Evolutionary conservation across 2,113 vertebrate species (phyloP).

Genomic region (Colossoma macropomum): DNA sequence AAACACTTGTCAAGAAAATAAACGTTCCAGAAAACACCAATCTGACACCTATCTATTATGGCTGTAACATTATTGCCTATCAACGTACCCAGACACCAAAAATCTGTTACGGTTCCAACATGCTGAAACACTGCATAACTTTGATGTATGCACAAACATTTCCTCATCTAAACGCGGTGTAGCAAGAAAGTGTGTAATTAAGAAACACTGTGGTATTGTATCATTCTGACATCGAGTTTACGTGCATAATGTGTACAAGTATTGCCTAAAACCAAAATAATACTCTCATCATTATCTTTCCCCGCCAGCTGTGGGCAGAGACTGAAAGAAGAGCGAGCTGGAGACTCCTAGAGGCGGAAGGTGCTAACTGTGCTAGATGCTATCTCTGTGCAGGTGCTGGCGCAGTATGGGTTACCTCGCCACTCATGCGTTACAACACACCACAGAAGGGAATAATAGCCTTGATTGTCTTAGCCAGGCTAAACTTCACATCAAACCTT

Average conservation of each 20-base stretch:
- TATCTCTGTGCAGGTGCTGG: constrained; percentile 46
- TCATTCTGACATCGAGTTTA: not conserved
- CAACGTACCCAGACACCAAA: not conserved
- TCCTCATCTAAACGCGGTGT: not conserved
- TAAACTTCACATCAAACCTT: constrained; percentile 37
- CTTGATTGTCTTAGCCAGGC: constrained; percentile 36
- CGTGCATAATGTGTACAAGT: not conserved
- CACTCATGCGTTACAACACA: constrained; percentile 25
- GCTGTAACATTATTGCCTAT: not conserved
- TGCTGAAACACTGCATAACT: not conserved
- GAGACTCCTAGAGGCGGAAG: not conserved
- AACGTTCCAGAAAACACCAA: not conserved
- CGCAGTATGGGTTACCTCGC: constrained; percentile 22
- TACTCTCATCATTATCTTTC: not conserved
- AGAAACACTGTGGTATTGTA: not conserved
- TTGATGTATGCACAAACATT: no score
- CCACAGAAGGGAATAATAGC: constrained; percentile 41
- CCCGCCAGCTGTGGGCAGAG: not conserved
- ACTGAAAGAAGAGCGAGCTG: not conserved
- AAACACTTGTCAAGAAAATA: constrained; percentile 8
- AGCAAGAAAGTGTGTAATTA: not conserved
- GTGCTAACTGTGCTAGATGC: constrained; percentile 34
- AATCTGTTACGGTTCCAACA: not conserved
- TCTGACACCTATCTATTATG: not conserved
- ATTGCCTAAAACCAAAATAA: not conserved